Conservation (phyloP, 2,888 invertebrate species). For the Athalia cordata region DNA sequence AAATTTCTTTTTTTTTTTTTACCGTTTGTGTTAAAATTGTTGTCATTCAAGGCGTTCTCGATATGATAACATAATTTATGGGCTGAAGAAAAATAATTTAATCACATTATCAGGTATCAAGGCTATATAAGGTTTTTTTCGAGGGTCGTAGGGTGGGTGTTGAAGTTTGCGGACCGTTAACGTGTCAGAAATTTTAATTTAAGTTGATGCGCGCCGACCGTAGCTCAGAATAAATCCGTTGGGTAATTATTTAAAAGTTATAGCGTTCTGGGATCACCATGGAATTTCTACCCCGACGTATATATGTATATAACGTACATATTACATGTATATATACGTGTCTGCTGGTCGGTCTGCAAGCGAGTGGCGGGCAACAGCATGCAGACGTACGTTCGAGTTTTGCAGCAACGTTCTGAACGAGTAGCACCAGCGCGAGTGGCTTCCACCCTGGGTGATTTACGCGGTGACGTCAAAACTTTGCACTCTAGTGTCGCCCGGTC, state of each 20-base stretch:
- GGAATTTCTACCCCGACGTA: conserved; percentile 63
- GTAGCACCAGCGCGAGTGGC: conserved; percentile 50
- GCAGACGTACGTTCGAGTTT: conserved; percentile 49
- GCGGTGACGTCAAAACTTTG: conserved; percentile 71
- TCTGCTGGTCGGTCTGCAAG: neutral
- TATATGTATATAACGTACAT: conserved; percentile 58
- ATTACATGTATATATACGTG: conserved; percentile 53
- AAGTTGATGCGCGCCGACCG: conserved; percentile 55
- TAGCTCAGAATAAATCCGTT: conserved; percentile 62
- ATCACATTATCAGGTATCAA: conserved; percentile 9
- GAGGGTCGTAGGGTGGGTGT: neutral
- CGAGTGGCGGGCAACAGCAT: neutral
- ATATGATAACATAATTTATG: too few relatives aligned
- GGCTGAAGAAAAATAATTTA: conserved; percentile 17
- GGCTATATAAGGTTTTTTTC: neutral
- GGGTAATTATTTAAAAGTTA: conserved; percentile 63
- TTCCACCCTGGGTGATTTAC: conserved; percentile 66
- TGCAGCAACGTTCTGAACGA: conserved; percentile 54
- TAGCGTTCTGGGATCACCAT: conserved; percentile 50
- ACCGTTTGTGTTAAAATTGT: too few relatives aligned
- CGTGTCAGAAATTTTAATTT: conserved; percentile 60
- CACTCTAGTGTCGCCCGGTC: conserved; percentile 63
- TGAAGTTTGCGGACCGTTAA: conserved; percentile 16
- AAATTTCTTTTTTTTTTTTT: too few relatives aligned
- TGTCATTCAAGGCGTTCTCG: too few relatives aligned